Base-by-base conservation (phyloP, 1,140 invertebrate species). In the Dinothrombium tinctorium region DNA sequence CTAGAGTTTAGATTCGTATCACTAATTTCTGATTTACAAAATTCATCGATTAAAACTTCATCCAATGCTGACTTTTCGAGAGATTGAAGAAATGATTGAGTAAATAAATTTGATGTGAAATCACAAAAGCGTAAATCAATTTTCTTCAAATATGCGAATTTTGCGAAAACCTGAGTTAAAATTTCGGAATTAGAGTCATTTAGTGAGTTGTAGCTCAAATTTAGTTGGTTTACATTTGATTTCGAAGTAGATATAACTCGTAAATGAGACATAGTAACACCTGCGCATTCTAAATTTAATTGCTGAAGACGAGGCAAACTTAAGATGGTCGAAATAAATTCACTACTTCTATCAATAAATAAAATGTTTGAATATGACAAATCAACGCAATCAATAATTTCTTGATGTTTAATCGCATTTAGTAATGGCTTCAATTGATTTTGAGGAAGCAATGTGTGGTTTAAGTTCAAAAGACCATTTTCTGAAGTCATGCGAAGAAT, bases 401-500 rank as follows among this genome's bases (percentile, higher is more conserved):
- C 7, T 28, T 28, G 26, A 7, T 8, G 7, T 28, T 28, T 7
- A 6, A 35, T 8, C 8, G 33, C 8, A 35, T 35, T 7, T 15
- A 14, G 7, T 9, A 35, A 7, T 15, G 15, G 8, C 15, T 6
- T 35, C 7, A 35, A 14, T 35, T 35, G 33, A 8, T 35, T 6
- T n/a, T 19, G 7, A 20, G 7, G 8, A 8, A 35, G 19, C 8
- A 14, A 14, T 17, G 3, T 20, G 21, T 45, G 17, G 2, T n/a
- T 21, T 2, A 45, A 21, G 14, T 25, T 42, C 5, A 45, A 21
- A 24, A 4, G 25, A 22, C 41, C 41, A 31, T 19, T 35, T 17
- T 14, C n/a, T 17, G 17, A 11, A 21, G 39, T 2, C 2, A 17
- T 43, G n/a, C 49, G 42, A 12, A 58, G 48, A n/a, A 25, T n/a